A percentile compares a stretch with the other conserved stretches of the same genome.
Conservation (phyloP, 2,113 vertebrate species). For the Bambusicola thoracicus region DNA sequence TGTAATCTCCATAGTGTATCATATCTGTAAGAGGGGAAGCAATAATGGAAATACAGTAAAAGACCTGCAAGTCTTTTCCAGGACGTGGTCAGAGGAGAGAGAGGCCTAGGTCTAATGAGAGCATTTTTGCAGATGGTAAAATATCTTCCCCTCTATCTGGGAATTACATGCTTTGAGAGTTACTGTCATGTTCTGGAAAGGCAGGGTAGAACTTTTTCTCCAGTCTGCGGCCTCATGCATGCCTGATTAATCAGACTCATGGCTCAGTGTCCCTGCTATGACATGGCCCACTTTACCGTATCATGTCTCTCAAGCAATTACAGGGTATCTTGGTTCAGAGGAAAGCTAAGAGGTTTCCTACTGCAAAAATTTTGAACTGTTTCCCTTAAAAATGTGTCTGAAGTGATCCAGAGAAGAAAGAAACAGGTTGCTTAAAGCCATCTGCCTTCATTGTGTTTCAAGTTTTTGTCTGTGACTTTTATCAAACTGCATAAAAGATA, state of each 20-base stretch:
- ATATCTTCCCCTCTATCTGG: background rate
- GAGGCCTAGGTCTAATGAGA: background rate
- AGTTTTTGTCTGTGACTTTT: background rate
- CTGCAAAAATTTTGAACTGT: background rate
- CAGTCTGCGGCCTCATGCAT: background rate
- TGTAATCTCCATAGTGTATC: background rate
- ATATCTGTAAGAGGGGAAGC: background rate
- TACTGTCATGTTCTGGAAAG: background rate
- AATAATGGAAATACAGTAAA: background rate
- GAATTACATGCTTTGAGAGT: background rate
- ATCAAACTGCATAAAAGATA: background rate
- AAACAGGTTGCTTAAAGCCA: background rate
- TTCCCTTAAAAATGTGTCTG: background rate
- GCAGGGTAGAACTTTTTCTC: background rate
- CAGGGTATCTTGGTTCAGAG: background rate
- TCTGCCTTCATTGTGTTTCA: background rate
- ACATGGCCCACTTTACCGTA: background rate
- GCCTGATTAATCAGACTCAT: background rate
- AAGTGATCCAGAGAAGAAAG: background rate
- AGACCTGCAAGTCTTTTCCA: background rate
- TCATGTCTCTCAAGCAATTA: background rate
- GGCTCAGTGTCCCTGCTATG: background rate
- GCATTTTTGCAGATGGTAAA: background rate
- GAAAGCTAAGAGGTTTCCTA: background rate
- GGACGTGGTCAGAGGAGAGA: background rate